Conservation (phyloP, 2,797 vertebrate species). For the Cossypha caffra region DNA sequence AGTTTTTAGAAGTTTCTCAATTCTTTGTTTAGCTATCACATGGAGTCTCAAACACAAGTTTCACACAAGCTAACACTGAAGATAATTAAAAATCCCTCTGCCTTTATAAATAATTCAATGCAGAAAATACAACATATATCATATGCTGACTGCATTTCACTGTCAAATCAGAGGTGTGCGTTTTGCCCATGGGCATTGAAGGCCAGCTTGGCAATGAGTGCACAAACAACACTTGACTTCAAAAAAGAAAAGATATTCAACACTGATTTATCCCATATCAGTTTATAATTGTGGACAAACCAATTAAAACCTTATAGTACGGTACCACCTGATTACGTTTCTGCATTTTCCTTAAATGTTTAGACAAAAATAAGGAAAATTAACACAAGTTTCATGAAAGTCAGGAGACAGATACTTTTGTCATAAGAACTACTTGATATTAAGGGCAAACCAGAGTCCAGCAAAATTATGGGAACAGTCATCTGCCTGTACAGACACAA, state of each 20-base stretch:
- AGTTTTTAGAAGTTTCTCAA: conserved; percentile 41
- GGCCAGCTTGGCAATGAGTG: background rate
- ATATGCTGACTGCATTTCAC: background rate
- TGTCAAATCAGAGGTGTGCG: background rate
- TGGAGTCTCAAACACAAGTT: background rate
- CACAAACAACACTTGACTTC: background rate
- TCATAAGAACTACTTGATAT: background rate
- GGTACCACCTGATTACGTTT: background rate
- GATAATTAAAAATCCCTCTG: conserved; percentile 32
- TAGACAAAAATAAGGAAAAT: background rate
- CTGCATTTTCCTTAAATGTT: background rate
- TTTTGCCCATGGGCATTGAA: background rate
- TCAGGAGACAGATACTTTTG: background rate
- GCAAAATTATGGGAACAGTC: background rate
- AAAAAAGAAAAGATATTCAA: background rate
- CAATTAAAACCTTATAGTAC: background rate
- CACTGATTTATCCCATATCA: background rate
- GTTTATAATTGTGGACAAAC: background rate
- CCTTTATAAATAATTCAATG: conserved; percentile 25
- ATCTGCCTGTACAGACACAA: background rate
- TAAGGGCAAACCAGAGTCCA: background rate
- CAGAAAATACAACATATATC: background rate
- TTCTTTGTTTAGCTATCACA: conserved; percentile 27
- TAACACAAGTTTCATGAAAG: background rate
- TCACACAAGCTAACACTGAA: background rate